phyloP scores from a whole-genome alignment of 2,797 vertebrate genomes.

The Antrozous pallidus region DNA sequence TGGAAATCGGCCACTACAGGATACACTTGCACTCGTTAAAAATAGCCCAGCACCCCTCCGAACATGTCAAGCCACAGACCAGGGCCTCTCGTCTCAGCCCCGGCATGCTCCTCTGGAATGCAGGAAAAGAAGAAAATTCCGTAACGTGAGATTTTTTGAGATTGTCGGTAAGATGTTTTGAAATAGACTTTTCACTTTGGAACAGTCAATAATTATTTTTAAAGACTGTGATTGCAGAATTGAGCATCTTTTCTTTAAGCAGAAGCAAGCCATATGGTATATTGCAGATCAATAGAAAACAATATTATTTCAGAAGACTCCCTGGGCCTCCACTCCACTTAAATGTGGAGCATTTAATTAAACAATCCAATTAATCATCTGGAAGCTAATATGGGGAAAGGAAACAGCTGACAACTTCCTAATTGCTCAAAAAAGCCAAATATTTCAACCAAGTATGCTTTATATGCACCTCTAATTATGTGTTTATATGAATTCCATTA shows the following conservation, averaged over 20 bases:
- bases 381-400: background rate
- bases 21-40: constrained; percentile 58
- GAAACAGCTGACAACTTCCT: background rate
- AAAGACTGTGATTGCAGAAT: background rate
- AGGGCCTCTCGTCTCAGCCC: constrained; percentile 21
- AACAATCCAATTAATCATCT: background rate
- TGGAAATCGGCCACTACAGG: constrained; percentile 56
- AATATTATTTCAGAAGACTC: constrained; percentile 4
- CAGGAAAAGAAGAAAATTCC: background rate
- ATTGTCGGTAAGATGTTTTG: background rate
- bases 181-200: background rate
- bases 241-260: background rate
- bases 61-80: constrained; percentile 50
- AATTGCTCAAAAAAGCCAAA: background rate
- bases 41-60: constrained; percentile 49
- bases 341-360: constrained; percentile 1
- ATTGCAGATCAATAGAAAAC: constrained; percentile 5
- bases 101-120: background rate
- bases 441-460: background rate
- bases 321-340: background rate
- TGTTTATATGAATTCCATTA: background rate
- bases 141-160: background rate
- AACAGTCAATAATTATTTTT: constrained; percentile 16
- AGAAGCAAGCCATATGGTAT: background rate
- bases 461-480: background rate